Evolutionary conservation across 2,888 invertebrate genomes (phyloP), one percentile per base, ranked within the genome.

Genomic region (Mythimna albipuncta): DNA sequence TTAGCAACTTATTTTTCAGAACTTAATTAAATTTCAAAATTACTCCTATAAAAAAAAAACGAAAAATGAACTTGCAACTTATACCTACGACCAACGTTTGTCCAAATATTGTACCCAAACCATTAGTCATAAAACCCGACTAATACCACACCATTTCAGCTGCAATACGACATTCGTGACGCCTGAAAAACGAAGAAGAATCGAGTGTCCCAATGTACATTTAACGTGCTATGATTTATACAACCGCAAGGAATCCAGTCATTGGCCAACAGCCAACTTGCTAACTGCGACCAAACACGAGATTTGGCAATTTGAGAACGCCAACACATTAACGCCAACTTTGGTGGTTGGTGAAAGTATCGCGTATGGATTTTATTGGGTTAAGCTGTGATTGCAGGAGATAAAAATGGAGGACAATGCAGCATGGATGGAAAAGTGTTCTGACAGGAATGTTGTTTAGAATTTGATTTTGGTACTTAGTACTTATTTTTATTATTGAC

Each of bases 251-350:
- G 85, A 83, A 83, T 83, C 84, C 83, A 55, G 38, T 6, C 47
- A 79, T 85, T 91, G 92, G 92, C 91, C 69, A 66, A 72, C 59
- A 79, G 91, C 93, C 93, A 92, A 84, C 85, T 82, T 72, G 75
- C 91, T 91, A 92, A 92, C 91, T 90, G 92, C 91, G 83, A 82
- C 87, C 86, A 82, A 88, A 87, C 91, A 92, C 91, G 91, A 87
- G 90, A 92, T 87, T 87, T 82, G 82, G 88, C 90, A 84, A 91
- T 91, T 92, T 89, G 87, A 89, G 89, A 89, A 89, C 87, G 86
- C 84, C 83, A 89, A 89, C 90, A 86, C 89, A 87, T 89, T 89
- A 89, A 65, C 67, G 75, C 69, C 72, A 77, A 74, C 69, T 79
- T 86, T 75, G 71, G 76, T 54, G 79, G 74, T 75, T 65, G 78